These are phyloP conservation scores for Ormyrus thymus DNA, from an alignment of 2,888 invertebrate species.

Conservation along the genomic window DNA sequence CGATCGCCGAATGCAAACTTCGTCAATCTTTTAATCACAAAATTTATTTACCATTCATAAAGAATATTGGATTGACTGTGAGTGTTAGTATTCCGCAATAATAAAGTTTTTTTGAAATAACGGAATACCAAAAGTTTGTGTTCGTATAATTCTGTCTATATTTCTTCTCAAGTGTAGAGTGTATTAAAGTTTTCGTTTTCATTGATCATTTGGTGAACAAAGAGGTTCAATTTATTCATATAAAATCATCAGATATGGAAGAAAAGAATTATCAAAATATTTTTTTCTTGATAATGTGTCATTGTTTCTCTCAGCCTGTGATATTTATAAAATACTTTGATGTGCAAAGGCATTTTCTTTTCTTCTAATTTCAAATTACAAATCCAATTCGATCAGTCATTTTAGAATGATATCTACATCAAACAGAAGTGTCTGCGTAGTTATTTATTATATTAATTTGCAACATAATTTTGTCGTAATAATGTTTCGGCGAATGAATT, in stretches of 20 bases:
- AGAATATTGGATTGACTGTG: slow-evolving; percentile 31
- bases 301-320: neutral
- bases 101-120: slow-evolving; percentile 7
- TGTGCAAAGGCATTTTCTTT: slow-evolving; percentile 41
- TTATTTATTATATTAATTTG: neutral
- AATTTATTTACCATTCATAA: slow-evolving; percentile 18
- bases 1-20: slow-evolving; percentile 19
- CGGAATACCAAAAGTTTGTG: too few species aligned
- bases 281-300: slow-evolving; percentile 6
- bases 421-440: slow-evolving; percentile 14
- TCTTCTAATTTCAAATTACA: slow-evolving; percentile 48
- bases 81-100: slow-evolving; percentile 6
- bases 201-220: slow-evolving; percentile 7
- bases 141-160: too few species aligned
- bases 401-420: slow-evolving; percentile 30
- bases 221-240: slow-evolving; percentile 3
- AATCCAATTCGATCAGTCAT: slow-evolving; percentile 46
- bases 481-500: slow-evolving; percentile 27
- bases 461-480: neutral
- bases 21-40: slow-evolving; percentile 13
- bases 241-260: slow-evolving; percentile 19
- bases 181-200: neutral
- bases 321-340: slow-evolving; percentile 42
- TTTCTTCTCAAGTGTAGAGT: neutral
- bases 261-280: slow-evolving; percentile 30